Conservation (phyloP, 1,140 invertebrate genomes). For the Papilio polyxenes region DNA sequence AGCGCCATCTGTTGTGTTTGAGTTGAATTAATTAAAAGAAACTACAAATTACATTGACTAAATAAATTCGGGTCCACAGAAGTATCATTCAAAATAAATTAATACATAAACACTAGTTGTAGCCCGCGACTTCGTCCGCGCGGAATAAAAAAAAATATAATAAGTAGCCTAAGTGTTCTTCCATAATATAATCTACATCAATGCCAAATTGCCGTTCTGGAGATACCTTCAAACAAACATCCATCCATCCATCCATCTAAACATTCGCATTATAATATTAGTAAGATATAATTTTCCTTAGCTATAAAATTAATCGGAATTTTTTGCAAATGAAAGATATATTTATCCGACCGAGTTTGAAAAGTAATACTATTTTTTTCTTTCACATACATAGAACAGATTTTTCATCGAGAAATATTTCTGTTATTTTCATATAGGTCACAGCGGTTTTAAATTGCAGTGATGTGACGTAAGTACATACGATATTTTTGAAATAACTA, state of each 20-base stretch:
- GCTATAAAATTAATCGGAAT: not conserved
- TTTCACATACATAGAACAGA: not conserved
- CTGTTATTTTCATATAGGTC: constrained; percentile 10
- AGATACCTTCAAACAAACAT: too few species aligned
- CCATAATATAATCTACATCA: too few species aligned
- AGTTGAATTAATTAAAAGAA: not conserved
- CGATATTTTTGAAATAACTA: not conserved
- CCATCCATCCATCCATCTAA: too few species aligned
- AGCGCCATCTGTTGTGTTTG: not conserved
- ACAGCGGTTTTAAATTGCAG: not conserved
- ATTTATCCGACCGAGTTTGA: not conserved
- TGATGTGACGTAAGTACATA: not conserved
- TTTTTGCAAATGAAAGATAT: not conserved
- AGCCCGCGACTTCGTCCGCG: too few species aligned
- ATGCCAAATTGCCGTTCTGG: too few species aligned
- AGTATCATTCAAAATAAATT: not conserved
- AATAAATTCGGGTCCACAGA: not conserved
- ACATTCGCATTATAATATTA: too few species aligned
- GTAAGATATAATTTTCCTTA: too few species aligned
- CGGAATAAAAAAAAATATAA: too few species aligned
- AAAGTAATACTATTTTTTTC: not conserved
- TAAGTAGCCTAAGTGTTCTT: too few species aligned
- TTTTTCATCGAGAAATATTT: constrained; percentile 3
- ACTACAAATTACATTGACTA: not conserved
- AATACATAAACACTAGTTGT: too few species aligned